Percentiles rank a stretch among this genome's conserved stretches.
Evolutionary conservation across 2,888 invertebrate species (phyloP).

Genomic region (Hydropsyche betteni): DNA sequence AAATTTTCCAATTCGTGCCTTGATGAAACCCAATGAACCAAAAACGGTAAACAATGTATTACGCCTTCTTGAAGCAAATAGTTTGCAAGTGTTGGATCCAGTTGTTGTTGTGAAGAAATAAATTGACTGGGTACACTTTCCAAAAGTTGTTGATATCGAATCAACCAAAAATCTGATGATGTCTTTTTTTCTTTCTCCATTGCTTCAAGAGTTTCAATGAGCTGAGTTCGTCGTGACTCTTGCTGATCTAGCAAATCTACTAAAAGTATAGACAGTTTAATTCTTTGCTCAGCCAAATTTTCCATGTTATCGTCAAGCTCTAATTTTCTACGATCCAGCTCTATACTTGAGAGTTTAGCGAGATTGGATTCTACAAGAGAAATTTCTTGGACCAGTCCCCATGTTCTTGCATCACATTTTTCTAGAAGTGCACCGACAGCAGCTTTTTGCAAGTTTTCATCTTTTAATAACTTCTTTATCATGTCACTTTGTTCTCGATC

Average conservation of each 20-base stretch:
- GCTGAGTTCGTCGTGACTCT: constrained; percentile 70
- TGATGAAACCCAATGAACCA: constrained; percentile 70
- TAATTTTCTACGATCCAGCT: constrained; percentile 75
- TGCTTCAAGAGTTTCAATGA: constrained; percentile 73
- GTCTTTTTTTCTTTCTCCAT: constrained; percentile 72
- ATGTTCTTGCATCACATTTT: constrained; percentile 77
- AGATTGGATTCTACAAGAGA: constrained; percentile 76
- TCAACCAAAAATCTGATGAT: constrained; percentile 75
- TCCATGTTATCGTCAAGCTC: constrained; percentile 75
- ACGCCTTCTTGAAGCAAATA: constrained; percentile 76
- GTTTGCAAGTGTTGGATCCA: constrained; percentile 75
- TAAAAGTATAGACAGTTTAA: constrained; percentile 72
- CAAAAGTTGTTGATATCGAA: constrained; percentile 84
- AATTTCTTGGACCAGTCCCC: constrained; percentile 81
- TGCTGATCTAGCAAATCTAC: constrained; percentile 76
- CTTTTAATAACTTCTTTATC: constrained; percentile 70
- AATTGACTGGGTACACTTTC: constrained; percentile 77
- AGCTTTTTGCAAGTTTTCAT: constrained; percentile 77
- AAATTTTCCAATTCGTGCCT: constrained; percentile 65
- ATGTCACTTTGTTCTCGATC: constrained; percentile 70
- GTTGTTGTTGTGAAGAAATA: constrained; percentile 67
- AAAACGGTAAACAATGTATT: constrained; percentile 79
- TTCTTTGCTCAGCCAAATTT: constrained; percentile 74
- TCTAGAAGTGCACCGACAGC: constrained; percentile 77
- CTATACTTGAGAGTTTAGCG: constrained; percentile 75